Evolutionary conservation across 2,113 vertebrate species (phyloP).

Genomic region (Myrmecophaga tridactyla): DNA sequence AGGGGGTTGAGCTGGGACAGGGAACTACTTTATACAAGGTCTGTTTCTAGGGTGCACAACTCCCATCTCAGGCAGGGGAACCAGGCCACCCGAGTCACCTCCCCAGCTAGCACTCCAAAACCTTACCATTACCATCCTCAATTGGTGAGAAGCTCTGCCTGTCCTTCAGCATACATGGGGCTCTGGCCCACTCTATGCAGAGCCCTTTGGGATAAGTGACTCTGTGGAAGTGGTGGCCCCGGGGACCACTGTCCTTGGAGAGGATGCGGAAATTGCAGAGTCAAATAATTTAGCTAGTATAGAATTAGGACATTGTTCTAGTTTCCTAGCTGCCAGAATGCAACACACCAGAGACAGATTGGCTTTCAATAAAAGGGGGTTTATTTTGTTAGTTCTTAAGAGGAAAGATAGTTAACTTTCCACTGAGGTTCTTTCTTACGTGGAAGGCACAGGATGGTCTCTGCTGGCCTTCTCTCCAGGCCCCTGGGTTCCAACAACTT

Average conservation of each 20-base stretch:
- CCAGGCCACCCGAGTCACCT: neutral
- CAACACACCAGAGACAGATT: too few species aligned
- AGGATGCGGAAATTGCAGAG: neutral
- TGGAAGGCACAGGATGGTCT: too few species aligned
- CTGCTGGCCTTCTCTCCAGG: too few species aligned
- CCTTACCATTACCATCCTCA: neutral
- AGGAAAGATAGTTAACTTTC: too few species aligned
- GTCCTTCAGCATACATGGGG: neutral
- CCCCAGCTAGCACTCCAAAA: neutral
- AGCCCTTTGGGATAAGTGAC: neutral
- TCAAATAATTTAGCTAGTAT: neutral
- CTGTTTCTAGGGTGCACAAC: neutral
- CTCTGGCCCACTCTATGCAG: neutral
- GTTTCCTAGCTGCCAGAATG: too few species aligned
- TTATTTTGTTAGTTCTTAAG: too few species aligned
- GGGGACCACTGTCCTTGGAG: neutral
- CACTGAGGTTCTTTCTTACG: too few species aligned
- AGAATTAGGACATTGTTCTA: too few species aligned
- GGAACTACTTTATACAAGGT: neutral
- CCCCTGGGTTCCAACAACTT: too few species aligned
- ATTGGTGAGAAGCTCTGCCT: neutral
- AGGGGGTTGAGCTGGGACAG: neutral
- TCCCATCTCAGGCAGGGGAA: neutral
- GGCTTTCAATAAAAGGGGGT: too few species aligned
- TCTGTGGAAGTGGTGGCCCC: neutral